A percentile compares a stretch with the other conserved stretches of the same genome.
Conservation (phyloP, 2,888 invertebrate genomes). For the Busseola fusca region DNA sequence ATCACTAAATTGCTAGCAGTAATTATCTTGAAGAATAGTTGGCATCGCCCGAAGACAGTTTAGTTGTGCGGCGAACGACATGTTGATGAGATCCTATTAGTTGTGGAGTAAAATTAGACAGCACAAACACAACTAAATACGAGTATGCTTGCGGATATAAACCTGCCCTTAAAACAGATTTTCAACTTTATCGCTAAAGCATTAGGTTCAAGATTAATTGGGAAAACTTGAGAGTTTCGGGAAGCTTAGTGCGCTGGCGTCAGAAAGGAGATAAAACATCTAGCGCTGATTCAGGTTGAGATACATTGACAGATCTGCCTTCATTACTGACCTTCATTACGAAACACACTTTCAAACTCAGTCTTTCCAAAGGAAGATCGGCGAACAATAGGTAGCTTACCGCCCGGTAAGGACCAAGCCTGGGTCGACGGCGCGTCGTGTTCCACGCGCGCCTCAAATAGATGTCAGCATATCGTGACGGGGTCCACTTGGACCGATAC, state of each 20-base stretch:
- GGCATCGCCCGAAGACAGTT: conserved; percentile 10
- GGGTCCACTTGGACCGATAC: too few species aligned
- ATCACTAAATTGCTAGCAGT: conserved; percentile 8
- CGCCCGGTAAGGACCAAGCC: too few species aligned
- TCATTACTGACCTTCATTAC: too few species aligned
- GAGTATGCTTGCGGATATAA: neutral
- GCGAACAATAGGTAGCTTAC: too few species aligned
- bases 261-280: neutral
- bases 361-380: neutral
- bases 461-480: too few species aligned
- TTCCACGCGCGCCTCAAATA: too few species aligned
- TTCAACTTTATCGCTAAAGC: too few species aligned
- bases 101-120: conserved; percentile 22
- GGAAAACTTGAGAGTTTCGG: too few species aligned
- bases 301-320: neutral
- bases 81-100: conserved; percentile 12
- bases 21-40: conserved; percentile 18
- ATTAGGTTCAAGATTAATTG: too few species aligned
- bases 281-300: neutral
- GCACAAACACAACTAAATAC: neutral
- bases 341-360: neutral
- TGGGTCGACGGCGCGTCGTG: too few species aligned
- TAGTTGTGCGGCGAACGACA: neutral
- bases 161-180: too few species aligned
- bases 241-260: too few species aligned